Evolutionary conservation across 2,797 vertebrate genomes (phyloP).

Genomic region (Sylvia borin): DNA sequence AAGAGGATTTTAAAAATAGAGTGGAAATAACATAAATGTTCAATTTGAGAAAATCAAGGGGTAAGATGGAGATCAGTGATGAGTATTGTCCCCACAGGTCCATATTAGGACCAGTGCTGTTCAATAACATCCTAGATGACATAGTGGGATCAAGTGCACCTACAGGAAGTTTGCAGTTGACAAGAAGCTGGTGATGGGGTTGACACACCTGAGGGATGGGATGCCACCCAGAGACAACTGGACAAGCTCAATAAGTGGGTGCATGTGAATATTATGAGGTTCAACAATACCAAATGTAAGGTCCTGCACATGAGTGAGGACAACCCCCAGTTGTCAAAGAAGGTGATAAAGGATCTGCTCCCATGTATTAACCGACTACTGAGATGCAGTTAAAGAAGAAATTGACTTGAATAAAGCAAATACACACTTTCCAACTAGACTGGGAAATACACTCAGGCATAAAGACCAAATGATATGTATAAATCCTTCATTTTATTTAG

Average conservation of each 20-base stretch:
- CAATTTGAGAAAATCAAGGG: background rate
- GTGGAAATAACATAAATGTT: background rate
- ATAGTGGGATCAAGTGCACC: background rate
- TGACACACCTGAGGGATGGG: accelerated
- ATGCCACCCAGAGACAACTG: background rate
- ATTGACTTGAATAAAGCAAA: background rate
- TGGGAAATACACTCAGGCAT: background rate
- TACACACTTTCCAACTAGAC: background rate
- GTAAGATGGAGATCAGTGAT: background rate
- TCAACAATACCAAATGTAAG: background rate
- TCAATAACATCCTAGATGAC: background rate
- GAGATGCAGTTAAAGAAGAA: background rate
- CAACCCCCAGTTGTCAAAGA: background rate
- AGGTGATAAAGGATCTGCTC: background rate
- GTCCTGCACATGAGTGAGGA: background rate
- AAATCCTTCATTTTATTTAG: background rate
- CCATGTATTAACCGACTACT: background rate
- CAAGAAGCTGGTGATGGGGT: background rate
- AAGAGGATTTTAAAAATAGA: background rate
- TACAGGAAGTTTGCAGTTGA: background rate
- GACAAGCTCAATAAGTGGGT: background rate
- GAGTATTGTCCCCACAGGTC: background rate
- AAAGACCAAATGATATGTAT: background rate
- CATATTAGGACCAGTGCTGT: accelerated
- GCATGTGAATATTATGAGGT: background rate